A percentile compares a stretch with the other conserved stretches of the same genome.
phyloP scores from a whole-genome alignment of 1,140 invertebrate species.

The Nautilus pompilius region DNA sequence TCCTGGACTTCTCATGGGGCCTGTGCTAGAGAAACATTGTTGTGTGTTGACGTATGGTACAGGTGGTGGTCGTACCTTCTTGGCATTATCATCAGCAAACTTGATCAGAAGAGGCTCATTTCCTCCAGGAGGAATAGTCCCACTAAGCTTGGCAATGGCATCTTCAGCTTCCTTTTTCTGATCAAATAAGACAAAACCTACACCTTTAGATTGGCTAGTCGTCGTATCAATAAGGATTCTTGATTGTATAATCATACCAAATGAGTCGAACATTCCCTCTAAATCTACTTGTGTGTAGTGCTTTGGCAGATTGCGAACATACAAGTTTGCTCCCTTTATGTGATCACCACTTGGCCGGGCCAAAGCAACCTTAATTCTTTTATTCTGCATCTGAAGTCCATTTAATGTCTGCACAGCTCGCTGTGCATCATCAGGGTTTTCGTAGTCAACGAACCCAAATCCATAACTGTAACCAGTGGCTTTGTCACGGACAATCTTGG shows the following conservation, averaged over 20 bases:
- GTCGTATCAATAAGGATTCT: constrained; percentile 84
- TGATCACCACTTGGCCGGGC: constrained; percentile 86
- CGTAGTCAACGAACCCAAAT: constrained; percentile 93
- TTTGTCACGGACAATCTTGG: constrained; percentile 78
- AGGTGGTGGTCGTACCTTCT: constrained; percentile 57
- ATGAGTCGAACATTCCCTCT: constrained; percentile 79
- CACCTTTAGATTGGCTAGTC: constrained; percentile 79
- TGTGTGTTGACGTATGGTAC: constrained; percentile 14
- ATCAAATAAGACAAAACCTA: constrained; percentile 78
- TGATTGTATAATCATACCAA: constrained; percentile 84
- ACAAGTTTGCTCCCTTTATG: constrained; percentile 93
- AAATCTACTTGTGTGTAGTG: constrained; percentile 66
- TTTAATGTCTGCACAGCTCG: constrained; percentile 83
- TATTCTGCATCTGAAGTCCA: constrained; percentile 82
- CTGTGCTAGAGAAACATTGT: constrained; percentile 13
- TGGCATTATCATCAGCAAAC: constrained; percentile 89
- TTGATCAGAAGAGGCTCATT: constrained; percentile 80
- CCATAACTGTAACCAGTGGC: constrained; percentile 90
- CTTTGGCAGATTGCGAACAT: constrained; percentile 87
- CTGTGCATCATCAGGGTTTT: constrained; percentile 77
- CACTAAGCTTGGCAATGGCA: constrained; percentile 81
- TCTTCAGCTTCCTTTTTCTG: constrained; percentile 72
- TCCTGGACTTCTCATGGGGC: constrained; percentile 14
- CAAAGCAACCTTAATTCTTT: constrained; percentile 85
- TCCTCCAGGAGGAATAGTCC: constrained; percentile 77